Evolutionary conservation across 64 coral and sea anemone genomes (phyloP).

Genomic region (Montipora efflorescens): DNA sequence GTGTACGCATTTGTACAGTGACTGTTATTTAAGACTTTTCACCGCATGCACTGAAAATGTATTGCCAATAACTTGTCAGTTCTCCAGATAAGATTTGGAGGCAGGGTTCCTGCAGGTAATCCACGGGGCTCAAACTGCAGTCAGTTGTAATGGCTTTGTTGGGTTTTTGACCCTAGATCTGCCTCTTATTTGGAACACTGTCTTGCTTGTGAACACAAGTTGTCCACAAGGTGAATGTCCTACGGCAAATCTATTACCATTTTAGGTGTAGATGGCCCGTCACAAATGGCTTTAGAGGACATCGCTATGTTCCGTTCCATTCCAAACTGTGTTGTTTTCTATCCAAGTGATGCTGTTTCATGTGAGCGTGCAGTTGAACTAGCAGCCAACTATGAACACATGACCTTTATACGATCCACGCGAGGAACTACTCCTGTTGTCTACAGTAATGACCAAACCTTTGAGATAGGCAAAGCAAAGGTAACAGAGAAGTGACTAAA

Average conservation of each 20-base stretch:
- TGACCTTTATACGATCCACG: slow-evolving; percentile 88
- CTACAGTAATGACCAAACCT: slow-evolving; percentile 82
- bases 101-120: no score
- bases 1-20: no score
- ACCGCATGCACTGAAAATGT: no score
- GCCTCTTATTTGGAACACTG: no score
- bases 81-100: no score
- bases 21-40: no score
- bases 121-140: no score
- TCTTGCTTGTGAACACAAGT: background rate
- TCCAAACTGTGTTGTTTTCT: slow-evolving; percentile 92
- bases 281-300: slow-evolving; percentile 97
- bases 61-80: no score
- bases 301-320: slow-evolving; percentile 94
- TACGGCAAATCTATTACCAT: background rate
- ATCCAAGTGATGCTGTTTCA: slow-evolving; percentile 93
- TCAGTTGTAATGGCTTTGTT: no score
- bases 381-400: slow-evolving; percentile 82
- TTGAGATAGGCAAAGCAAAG: slow-evolving; percentile 97
- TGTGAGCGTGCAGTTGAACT: slow-evolving; percentile 94
- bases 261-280: slow-evolving; percentile 95
- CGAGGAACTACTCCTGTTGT: slow-evolving; percentile 80
- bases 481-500: slow-evolving; percentile 8
- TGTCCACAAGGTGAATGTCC: background rate
- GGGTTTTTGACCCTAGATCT: no score